phyloP scores from a whole-genome alignment of 2,113 vertebrate genomes.

The Protobothrops flavoviridis region DNA sequence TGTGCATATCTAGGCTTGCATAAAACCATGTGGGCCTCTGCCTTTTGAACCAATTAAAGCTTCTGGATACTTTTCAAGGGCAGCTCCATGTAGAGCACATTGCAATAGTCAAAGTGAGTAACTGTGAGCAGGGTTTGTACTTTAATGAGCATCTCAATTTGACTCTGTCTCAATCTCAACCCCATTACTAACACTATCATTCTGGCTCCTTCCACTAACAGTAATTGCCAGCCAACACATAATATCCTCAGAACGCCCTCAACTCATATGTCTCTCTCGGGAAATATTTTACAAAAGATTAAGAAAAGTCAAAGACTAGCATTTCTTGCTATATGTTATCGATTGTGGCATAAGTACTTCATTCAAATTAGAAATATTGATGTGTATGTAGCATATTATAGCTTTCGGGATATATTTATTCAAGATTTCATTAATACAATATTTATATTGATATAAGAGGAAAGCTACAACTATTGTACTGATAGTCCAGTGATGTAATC shows the following conservation, averaged over 20 bases:
- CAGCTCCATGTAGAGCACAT: neutral
- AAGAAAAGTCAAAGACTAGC: neutral
- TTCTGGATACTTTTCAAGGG: too few species aligned
- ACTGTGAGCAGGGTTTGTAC: too few species aligned
- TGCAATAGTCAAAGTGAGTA: too few species aligned
- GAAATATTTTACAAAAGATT: neutral
- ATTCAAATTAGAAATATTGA: neutral
- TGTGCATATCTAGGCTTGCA: too few species aligned
- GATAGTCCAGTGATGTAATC: constrained; percentile 12
- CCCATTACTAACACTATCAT: too few species aligned
- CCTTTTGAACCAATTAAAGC: too few species aligned
- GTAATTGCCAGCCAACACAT: too few species aligned
- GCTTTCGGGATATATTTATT: accelerated
- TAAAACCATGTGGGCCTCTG: too few species aligned
- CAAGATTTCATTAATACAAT: neutral
- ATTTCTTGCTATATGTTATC: neutral
- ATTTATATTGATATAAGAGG: constrained; percentile 23
- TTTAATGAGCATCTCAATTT: too few species aligned
- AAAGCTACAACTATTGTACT: neutral
- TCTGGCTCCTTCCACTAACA: too few species aligned
- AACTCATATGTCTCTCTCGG: neutral
- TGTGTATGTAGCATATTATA: neutral
- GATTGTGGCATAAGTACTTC: neutral
- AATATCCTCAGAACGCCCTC: too few species aligned
- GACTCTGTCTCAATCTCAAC: too few species aligned